Evolutionary conservation across 2,888 invertebrate species (phyloP), one percentile per base, ranked within the genome.

Genomic region (Papilio gigon): DNA sequence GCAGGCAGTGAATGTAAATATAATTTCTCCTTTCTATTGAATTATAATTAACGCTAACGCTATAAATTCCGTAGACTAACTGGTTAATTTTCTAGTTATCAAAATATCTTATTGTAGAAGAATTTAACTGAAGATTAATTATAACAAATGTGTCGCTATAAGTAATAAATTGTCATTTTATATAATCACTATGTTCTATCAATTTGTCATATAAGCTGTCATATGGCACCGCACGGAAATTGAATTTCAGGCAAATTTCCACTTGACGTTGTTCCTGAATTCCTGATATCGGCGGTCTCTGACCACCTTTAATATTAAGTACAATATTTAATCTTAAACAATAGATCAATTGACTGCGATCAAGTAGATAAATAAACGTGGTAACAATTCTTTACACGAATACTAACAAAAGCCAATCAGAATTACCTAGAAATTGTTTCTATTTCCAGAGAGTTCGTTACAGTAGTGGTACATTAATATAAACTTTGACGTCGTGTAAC

Each of bases 131-230:
- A n/a, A n/a, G n/a, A n/a, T n/a, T n/a, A n/a, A n/a, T n/a, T n/a
- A n/a, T n/a, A n/a, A n/a, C n/a, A n/a, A n/a, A n/a, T n/a, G n/a
- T n/a, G n/a, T n/a, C n/a, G n/a, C n/a, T n/a, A n/a, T n/a, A n/a
- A n/a, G n/a, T n/a, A n/a, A n/a, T n/a, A n/a, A 9, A 35, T 35
- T 11, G 17, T 11, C 12, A 50, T 64, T 73, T 70, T 73, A 75
- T 72, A 72, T 76, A 76, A 80, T 77, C 74, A 72, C 72, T 74
- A 69, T 70, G 71, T 73, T 69, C 76, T 76, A 81, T 84, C 84
- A 81, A 78, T 79, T 75, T 72, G 71, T 76, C 75, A 77, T 77
- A 82, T 78, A 77, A 80, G 77, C 79, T 79, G 78, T 81, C 80
- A 78, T 77, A 78, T 76, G 77, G 2, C 42, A 73, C 76, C 74